Percentiles rank a stretch among this genome's conserved stretches.
Evolutionary conservation across 2,888 invertebrate genomes (phyloP).

Genomic region (Pteria penguin): DNA sequence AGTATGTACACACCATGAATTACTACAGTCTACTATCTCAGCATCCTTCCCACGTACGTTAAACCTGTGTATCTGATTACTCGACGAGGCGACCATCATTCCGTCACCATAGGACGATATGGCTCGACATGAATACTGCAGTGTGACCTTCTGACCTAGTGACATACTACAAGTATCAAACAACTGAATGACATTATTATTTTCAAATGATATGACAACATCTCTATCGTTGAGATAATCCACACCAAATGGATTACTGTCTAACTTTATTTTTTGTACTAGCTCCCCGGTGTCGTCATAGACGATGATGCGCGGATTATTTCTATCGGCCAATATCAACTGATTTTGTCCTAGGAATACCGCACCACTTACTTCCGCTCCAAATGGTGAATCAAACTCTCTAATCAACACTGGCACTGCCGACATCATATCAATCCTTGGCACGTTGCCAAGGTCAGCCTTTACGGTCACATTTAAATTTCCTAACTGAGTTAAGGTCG

Average conservation of each 20-base stretch:
- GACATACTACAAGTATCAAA: background rate
- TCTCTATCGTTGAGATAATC: background rate
- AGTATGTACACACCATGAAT: background rate
- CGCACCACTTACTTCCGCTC: background rate
- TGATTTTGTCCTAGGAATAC: background rate
- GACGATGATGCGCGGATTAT: background rate
- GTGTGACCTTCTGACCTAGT: background rate
- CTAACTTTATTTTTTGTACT: background rate
- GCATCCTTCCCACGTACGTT: background rate
- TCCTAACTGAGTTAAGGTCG: too few relatives aligned
- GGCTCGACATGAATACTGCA: background rate
- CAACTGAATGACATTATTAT: background rate
- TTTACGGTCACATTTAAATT: too few relatives aligned
- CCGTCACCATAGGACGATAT: background rate
- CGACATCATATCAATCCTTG: background rate
- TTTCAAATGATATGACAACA: background rate
- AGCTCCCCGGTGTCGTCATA: background rate
- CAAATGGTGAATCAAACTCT: background rate
- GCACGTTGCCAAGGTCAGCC: too few relatives aligned
- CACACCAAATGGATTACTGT: background rate
- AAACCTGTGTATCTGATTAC: background rate
- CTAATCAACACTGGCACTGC: background rate
- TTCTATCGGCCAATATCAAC: background rate
- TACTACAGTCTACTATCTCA: background rate
- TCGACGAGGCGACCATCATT: background rate